Evolutionary conservation across 2,888 invertebrate genomes (phyloP).

Genomic region (Sialis lutaria): DNA sequence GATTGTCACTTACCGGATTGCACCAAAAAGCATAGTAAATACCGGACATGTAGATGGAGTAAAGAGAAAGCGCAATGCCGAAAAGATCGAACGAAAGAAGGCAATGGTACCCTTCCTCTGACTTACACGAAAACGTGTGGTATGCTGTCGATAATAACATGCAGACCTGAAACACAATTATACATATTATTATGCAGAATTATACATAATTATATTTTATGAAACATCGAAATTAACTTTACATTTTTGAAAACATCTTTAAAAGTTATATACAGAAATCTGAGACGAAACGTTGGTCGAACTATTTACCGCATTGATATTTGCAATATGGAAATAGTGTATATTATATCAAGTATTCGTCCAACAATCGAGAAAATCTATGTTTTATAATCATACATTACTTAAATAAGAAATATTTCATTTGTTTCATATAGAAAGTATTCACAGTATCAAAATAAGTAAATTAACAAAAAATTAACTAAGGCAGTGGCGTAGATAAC

Average conservation of each 20-base stretch:
- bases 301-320: background rate
- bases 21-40: conserved; percentile 97
- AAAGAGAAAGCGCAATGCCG: conserved; percentile 80
- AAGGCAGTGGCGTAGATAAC: too few species aligned
- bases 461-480: too few species aligned
- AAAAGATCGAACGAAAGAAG: conserved; percentile 84
- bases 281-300: too few species aligned
- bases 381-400: background rate
- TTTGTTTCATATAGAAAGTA: too few species aligned
- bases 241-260: too few species aligned
- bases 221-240: too few species aligned
- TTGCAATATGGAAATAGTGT: background rate
- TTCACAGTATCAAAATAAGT: too few species aligned
- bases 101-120: conserved; percentile 66
- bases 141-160: conserved; percentile 84
- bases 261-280: too few species aligned
- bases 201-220: too few species aligned
- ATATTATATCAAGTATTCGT: conserved; percentile 4
- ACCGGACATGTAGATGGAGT: conserved; percentile 89
- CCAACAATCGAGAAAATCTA: conserved; percentile 2
- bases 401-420: background rate
- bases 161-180: conserved; percentile 51
- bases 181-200: too few species aligned
- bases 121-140: conserved; percentile 88
- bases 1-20: conserved; percentile 48